These are phyloP conservation scores for Cephonodes hylas DNA, from an alignment of 2,888 invertebrate genomes.

Conservation along the genomic window DNA sequence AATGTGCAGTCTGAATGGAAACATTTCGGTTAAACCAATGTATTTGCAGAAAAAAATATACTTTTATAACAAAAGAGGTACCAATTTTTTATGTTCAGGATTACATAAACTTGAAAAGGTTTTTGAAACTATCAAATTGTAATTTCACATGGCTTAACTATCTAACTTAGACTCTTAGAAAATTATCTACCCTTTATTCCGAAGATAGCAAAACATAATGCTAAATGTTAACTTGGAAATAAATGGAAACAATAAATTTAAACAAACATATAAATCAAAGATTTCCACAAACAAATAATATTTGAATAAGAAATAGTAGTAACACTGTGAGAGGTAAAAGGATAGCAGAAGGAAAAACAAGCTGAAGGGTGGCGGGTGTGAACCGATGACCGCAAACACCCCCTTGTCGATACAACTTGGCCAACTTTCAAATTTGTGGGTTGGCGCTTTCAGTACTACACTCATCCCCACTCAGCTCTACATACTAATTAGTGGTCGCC, in stretches of 20 bases:
- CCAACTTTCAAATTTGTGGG: constrained; percentile 75
- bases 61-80: too few relatives aligned
- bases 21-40: constrained; percentile 5
- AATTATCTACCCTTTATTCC: too few relatives aligned
- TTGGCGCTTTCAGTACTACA: constrained; percentile 60
- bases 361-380: constrained; percentile 30
- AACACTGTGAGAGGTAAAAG: constrained; percentile 13
- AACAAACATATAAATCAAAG: background rate
- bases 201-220: too few relatives aligned
- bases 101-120: too few relatives aligned
- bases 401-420: constrained; percentile 66
- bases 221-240: background rate
- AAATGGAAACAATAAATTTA: background rate
- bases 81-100: too few relatives aligned
- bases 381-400: constrained; percentile 48
- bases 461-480: constrained; percentile 36
- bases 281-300: background rate
- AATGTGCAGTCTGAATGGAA: constrained; percentile 4
- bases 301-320: background rate
- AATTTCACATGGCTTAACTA: too few relatives aligned
- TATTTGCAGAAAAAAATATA: background rate
- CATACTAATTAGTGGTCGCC: constrained; percentile 31
- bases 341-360: constrained; percentile 34
- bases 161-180: too few relatives aligned
- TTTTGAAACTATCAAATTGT: too few relatives aligned